Base-by-base conservation (phyloP, 2,113 vertebrate species). In the Anhinga rufa region DNA sequence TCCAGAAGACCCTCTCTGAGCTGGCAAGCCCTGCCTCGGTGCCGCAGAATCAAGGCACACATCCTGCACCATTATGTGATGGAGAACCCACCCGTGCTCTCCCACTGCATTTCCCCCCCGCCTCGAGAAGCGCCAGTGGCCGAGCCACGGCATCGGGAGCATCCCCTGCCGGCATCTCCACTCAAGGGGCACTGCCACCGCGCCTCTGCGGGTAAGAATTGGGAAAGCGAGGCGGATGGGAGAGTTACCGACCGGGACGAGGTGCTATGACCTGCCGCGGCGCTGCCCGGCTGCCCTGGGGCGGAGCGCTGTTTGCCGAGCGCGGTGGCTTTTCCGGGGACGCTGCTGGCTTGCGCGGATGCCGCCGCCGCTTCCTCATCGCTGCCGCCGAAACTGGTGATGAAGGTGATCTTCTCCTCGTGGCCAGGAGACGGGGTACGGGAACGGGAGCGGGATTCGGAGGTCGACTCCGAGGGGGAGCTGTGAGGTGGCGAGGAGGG, bases 191-290 rank as follows among this genome's bases (percentile, higher is more conserved):
- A 48, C 24, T 2, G 13, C 40, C 54, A 20, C n/a, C 57, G 13
- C 8, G 58, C 32, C 86, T 87, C 79, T 48, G 89, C 40, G 48
- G 65, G 36, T 26, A 74, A 86, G 69, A 79, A 78, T 55, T 51
- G 90, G 82, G 86, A 81, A 87, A 80, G 17, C 9, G 19, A 97
- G 97, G 96, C 72, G 21, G 97, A 92, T 93, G 81, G 97, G 98
- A 98, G 99, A 99, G 98, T 98, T 99, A 99, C 99, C 98, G 99
- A 99, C 99, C 99, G 99, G 99, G 99, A 98, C 96, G 98, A 98
- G 98, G 98, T 97, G 98, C 98, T 99, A 98, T 99, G 99, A 98
- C 99, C 99, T 98, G 99, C 97, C 96, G 97, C 98, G 66, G 96
- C 82, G 97, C 97, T 96, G 98, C 98, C 95, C 96, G 98, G 98